A percentile compares a stretch with the other conserved stretches of the same genome.
phyloP scores from a whole-genome alignment of 2,113 vertebrate species.

The Origma solitaria region DNA sequence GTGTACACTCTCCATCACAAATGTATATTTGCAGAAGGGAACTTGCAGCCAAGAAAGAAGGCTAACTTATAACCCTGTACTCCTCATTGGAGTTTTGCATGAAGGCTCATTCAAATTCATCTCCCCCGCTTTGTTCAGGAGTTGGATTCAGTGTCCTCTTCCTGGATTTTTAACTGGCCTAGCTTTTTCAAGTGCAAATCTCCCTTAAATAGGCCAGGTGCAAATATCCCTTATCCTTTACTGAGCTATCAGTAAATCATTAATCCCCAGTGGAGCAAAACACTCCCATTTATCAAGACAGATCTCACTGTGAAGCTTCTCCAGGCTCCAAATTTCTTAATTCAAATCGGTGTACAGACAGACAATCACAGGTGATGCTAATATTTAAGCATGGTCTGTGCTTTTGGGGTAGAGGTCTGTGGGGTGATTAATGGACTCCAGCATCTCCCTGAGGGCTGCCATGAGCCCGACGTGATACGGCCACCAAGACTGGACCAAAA shows the following conservation, averaged over 20 bases:
- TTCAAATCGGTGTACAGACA: background rate
- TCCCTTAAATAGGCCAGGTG: background rate
- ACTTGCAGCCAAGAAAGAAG: background rate
- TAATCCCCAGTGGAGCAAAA: background rate
- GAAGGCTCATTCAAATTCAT: background rate
- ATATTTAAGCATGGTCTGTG: background rate
- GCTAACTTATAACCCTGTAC: background rate
- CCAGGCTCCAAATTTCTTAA: background rate
- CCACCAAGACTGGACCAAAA: background rate
- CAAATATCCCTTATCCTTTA: background rate
- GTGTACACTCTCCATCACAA: background rate
- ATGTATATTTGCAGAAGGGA: background rate
- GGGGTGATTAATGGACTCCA: background rate
- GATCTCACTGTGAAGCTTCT: background rate
- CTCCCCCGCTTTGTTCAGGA: background rate
- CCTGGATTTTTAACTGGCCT: background rate
- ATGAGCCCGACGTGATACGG: background rate
- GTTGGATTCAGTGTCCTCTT: background rate
- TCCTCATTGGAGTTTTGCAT: background rate
- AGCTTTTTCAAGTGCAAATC: slow-evolving; percentile 11
- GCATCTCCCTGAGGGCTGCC: background rate
- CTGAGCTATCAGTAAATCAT: background rate
- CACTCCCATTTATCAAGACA: background rate
- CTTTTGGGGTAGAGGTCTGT: background rate
- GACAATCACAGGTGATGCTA: background rate